Conservation (phyloP, 2,113 vertebrate genomes). For the Petroica traversi region DNA sequence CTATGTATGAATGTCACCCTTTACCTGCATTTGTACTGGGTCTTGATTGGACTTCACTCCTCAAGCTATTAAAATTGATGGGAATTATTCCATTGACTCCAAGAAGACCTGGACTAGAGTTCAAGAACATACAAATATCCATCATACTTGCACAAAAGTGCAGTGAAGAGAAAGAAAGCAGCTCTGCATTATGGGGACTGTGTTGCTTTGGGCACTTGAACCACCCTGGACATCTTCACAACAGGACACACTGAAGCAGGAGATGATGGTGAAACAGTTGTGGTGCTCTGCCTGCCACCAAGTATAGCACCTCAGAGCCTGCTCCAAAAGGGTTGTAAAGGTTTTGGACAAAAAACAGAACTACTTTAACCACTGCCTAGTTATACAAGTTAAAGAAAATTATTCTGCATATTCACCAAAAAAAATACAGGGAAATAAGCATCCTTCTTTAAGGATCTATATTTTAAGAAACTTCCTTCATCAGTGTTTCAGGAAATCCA, state of each 20-base stretch:
- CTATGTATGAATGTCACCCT: neutral
- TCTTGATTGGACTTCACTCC: neutral
- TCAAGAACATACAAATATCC: neutral
- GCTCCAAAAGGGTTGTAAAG: neutral
- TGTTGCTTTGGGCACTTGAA: neutral
- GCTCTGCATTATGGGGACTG: neutral
- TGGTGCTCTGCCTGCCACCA: neutral
- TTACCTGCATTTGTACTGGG: neutral
- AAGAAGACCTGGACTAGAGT: neutral
- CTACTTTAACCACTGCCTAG: neutral
- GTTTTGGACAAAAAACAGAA: neutral
- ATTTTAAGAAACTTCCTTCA: conserved; percentile 14
- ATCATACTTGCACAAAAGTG: neutral
- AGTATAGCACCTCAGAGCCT: neutral
- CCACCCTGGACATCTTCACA: neutral
- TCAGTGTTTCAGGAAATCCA: conserved; percentile 59
- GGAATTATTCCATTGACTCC: neutral
- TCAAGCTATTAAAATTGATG: neutral
- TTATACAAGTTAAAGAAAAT: neutral
- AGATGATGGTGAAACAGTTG: neutral
- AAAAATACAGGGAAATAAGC: neutral
- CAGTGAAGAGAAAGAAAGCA: neutral
- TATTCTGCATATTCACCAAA: neutral
- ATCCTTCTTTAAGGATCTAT: neutral
- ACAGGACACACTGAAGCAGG: neutral